Evolutionary conservation across 2,113 vertebrate genomes (phyloP).

Genomic region (Zosterops pallidus): DNA sequence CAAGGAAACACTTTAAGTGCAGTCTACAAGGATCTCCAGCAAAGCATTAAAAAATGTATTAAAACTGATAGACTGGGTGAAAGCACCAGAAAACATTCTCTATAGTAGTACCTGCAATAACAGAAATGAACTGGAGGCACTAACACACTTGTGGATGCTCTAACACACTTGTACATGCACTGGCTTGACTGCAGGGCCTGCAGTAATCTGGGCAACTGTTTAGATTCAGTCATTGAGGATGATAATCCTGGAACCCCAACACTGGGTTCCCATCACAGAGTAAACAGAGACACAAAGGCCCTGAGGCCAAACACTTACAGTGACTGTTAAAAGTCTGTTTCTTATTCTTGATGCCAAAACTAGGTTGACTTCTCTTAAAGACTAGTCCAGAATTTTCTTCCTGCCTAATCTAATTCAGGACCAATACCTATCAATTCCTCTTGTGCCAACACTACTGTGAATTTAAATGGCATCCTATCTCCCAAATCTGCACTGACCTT

Average conservation of each 20-base stretch:
- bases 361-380: neutral
- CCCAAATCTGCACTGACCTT: neutral
- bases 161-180: neutral
- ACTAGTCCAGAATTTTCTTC: neutral
- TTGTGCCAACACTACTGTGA: neutral
- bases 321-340: neutral
- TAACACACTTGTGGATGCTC: neutral
- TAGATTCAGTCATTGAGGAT: neutral
- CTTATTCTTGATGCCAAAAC: neutral
- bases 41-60: neutral
- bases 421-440: neutral
- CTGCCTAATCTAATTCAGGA: neutral
- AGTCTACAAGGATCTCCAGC: neutral
- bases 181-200: neutral
- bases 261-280: neutral
- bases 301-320: neutral
- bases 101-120: neutral
- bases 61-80: neutral
- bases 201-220: neutral
- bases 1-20: neutral
- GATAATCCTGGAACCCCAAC: neutral
- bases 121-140: neutral
- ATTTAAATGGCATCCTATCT: neutral
- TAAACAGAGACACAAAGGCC: neutral
- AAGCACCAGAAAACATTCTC: neutral